A percentile compares a stretch with the other conserved stretches of the same genome.
Conservation (phyloP, 2,113 vertebrate genomes). For the Cricetomys ansorgei region DNA sequence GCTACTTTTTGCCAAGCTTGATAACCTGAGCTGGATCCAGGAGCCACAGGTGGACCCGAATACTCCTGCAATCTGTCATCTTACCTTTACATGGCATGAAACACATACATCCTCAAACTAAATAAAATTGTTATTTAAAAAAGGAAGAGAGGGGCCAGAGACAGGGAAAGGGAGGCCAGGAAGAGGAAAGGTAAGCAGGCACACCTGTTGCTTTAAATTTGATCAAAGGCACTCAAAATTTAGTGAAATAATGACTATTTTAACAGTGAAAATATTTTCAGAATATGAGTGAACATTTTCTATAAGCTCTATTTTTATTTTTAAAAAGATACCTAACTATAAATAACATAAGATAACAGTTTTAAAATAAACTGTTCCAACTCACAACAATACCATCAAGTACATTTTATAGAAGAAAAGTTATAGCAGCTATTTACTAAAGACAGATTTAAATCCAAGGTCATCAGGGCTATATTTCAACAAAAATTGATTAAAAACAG, state of each 20-base stretch:
- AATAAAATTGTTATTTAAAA: not conserved
- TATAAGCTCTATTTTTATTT: not conserved
- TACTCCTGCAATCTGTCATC: too few relatives aligned
- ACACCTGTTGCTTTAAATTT: not conserved
- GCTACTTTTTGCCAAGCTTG: too few relatives aligned
- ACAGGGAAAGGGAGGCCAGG: not conserved
- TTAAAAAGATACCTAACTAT: not conserved
- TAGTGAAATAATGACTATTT: not conserved
- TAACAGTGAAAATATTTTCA: not conserved
- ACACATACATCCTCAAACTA: too few relatives aligned
- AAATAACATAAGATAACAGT: too few relatives aligned
- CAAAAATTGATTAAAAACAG: constrained; percentile 39
- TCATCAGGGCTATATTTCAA: not conserved
- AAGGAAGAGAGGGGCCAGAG: too few relatives aligned
- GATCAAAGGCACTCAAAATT: not conserved
- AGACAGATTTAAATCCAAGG: constrained; percentile 41
- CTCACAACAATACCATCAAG: not conserved
- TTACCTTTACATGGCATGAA: too few relatives aligned
- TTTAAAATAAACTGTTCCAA: too few relatives aligned
- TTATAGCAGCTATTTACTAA: not conserved
- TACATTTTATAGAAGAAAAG: constrained; percentile 28
- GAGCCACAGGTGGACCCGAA: too few relatives aligned
- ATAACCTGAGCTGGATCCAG: too few relatives aligned
- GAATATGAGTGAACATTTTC: not conserved
- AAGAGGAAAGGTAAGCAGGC: not conserved